These are phyloP conservation scores for Lycophotia porphyrea DNA, from an alignment of 2,888 invertebrate genomes.

Conservation along the genomic window DNA sequence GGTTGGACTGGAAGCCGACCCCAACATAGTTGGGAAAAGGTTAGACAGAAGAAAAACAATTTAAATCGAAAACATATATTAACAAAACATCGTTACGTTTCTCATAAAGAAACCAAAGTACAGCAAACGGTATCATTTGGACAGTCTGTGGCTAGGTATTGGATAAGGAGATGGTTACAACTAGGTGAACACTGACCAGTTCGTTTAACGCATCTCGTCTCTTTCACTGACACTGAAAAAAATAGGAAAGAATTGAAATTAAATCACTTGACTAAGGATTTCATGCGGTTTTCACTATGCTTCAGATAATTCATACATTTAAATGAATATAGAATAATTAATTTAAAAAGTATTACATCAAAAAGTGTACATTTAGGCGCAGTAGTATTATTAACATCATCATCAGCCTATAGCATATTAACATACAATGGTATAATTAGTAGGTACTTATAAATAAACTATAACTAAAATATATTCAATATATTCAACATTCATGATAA, in stretches of 20 bases:
- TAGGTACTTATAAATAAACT: too few species aligned
- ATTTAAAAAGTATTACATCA: too few species aligned
- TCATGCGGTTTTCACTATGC: neutral
- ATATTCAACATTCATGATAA: too few species aligned
- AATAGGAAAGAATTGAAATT: neutral
- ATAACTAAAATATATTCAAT: too few species aligned
- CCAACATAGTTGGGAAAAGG: too few species aligned
- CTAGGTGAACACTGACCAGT: conserved; percentile 66
- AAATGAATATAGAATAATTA: too few species aligned
- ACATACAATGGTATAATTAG: too few species aligned
- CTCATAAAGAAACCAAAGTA: conserved; percentile 58
- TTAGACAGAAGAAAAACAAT: neutral
- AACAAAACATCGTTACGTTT: neutral
- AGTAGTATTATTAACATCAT: too few species aligned
- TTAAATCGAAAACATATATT: neutral
- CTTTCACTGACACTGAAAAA: conserved; percentile 77
- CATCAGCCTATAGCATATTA: too few species aligned
- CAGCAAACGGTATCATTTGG: conserved; percentile 68
- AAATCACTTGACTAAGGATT: neutral
- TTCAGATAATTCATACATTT: neutral
- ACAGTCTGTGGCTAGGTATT: conserved; percentile 69
- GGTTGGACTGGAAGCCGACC: too few species aligned
- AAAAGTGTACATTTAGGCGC: too few species aligned
- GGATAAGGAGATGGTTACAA: conserved; percentile 45
- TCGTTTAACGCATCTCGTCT: conserved; percentile 74